Evolutionary conservation across 2,888 invertebrate genomes (phyloP).

Genomic region (Tupiocoris notatus): DNA sequence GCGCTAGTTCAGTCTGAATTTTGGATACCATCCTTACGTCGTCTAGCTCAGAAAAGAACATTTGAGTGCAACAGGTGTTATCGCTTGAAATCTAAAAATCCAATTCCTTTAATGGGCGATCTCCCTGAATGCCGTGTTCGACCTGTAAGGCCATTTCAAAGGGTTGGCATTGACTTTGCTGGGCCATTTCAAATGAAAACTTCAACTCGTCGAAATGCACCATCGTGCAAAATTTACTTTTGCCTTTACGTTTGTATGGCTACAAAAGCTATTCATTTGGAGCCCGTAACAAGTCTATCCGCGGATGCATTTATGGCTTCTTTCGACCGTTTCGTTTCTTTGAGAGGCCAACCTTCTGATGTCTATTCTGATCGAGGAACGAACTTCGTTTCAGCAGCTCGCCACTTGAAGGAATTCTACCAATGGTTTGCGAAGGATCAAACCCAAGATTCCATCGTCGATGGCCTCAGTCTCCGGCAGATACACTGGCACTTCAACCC

Average conservation of each 20-base stretch:
- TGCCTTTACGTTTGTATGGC: conserved; percentile 51
- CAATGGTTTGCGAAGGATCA: conserved; percentile 8
- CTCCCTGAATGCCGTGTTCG: conserved; percentile 38
- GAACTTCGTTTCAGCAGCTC: conserved; percentile 52
- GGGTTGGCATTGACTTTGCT: conserved; percentile 52
- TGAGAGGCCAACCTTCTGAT: conserved; percentile 50
- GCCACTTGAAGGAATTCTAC: conserved; percentile 20
- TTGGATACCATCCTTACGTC: conserved; percentile 28
- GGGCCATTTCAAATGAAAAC: conserved; percentile 49
- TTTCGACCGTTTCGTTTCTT: conserved; percentile 51
- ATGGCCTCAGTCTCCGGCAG: conserved; percentile 51
- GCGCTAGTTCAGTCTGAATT: conserved; percentile 14
- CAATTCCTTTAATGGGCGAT: conserved; percentile 38
- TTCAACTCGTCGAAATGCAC: conserved; percentile 43
- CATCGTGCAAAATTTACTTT: conserved; percentile 49
- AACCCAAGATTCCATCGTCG: conserved; percentile 44
- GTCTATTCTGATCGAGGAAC: conserved; percentile 52
- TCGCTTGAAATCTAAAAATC: conserved; percentile 17
- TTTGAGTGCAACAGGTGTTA: conserved; percentile 36
- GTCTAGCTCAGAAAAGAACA: conserved; percentile 12
- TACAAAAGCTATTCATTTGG: too few species aligned
- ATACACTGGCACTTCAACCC: conserved; percentile 45
- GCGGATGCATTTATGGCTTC: conserved; percentile 52
- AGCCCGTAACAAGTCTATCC: conserved; percentile 50
- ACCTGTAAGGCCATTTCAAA: conserved; percentile 29